A percentile compares a stretch with the other conserved stretches of the same genome.
These are phyloP conservation scores for Crioceris asparagi DNA, from an alignment of 2,888 invertebrate genomes.

Conservation along the genomic window DNA sequence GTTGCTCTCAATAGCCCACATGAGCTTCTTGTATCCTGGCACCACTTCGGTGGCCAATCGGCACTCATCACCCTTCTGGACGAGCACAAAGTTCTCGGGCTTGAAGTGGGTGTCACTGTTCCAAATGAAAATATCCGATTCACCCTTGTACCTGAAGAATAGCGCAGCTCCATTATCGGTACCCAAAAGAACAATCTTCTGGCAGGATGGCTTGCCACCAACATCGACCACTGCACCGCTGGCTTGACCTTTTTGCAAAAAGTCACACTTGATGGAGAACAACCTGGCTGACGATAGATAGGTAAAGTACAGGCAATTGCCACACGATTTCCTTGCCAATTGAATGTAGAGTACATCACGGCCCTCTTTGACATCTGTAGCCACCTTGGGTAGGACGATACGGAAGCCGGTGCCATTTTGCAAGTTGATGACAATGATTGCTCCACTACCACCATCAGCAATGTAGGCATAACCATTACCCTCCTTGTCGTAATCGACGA, in stretches of 20 bases:
- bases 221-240: slow-evolving; percentile 47
- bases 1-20: slow-evolving; percentile 57
- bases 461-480: slow-evolving; percentile 41
- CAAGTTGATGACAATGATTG: slow-evolving; percentile 45
- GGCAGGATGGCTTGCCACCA: slow-evolving; percentile 37
- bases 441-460: slow-evolving; percentile 40
- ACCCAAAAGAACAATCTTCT: slow-evolving; percentile 47
- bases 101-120: slow-evolving; percentile 48
- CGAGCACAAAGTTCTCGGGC: slow-evolving; percentile 44
- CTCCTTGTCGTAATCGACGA: slow-evolving; percentile 45
- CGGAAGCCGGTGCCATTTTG: slow-evolving; percentile 42
- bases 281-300: slow-evolving; percentile 46
- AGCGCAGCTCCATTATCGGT: slow-evolving; percentile 48
- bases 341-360: slow-evolving; percentile 50
- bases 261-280: slow-evolving; percentile 46
- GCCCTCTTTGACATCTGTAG: slow-evolving; percentile 29
- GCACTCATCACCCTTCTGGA: slow-evolving; percentile 48
- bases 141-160: slow-evolving; percentile 52
- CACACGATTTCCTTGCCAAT: slow-evolving; percentile 41
- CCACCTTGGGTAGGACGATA: slow-evolving; percentile 46
- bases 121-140: slow-evolving; percentile 54
- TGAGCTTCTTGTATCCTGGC: slow-evolving; percentile 42
- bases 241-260: slow-evolving; percentile 43
- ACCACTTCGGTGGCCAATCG: slow-evolving; percentile 50
- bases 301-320: slow-evolving; percentile 43